Evolutionary conservation across 2,113 vertebrate species (phyloP).

Genomic region (Sinocyclocheilus rhinocerous): DNA sequence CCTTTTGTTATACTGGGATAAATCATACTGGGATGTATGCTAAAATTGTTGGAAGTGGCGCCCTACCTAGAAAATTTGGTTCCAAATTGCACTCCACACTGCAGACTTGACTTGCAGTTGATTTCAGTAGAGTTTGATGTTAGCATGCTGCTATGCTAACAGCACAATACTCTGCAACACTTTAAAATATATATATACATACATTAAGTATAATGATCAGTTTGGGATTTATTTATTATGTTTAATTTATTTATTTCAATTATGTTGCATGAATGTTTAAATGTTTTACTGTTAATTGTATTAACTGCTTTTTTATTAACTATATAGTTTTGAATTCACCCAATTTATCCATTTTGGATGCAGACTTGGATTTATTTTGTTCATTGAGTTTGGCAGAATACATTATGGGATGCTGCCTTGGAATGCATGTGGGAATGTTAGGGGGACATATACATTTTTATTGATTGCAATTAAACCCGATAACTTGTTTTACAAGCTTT

Average conservation of each 20-base stretch:
- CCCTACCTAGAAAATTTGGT: not conserved
- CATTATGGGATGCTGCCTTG: not conserved
- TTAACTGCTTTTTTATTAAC: not conserved
- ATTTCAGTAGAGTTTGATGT: too few relatives aligned
- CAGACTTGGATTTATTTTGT: not conserved
- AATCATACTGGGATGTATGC: too few relatives aligned
- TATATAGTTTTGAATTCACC: not conserved
- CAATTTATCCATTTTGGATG: not conserved
- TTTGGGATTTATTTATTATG: not conserved
- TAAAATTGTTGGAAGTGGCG: too few relatives aligned
- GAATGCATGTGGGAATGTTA: not conserved
- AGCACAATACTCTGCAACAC: too few relatives aligned
- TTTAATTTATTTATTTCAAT: not conserved
- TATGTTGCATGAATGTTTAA: not conserved
- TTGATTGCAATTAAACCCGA: not conserved
- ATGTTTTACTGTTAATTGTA: not conserved
- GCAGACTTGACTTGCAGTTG: not conserved
- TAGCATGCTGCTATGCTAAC: too few relatives aligned
- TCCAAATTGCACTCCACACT: not conserved
- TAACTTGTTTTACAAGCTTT: not conserved
- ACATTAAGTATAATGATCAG: too few relatives aligned
- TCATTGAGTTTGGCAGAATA: not conserved
- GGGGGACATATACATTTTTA: not conserved
- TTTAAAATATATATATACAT: too few relatives aligned
- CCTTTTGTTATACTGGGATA: too few relatives aligned